phyloP scores from a whole-genome alignment of 2,113 vertebrate species.

The Petromus typicus region DNA sequence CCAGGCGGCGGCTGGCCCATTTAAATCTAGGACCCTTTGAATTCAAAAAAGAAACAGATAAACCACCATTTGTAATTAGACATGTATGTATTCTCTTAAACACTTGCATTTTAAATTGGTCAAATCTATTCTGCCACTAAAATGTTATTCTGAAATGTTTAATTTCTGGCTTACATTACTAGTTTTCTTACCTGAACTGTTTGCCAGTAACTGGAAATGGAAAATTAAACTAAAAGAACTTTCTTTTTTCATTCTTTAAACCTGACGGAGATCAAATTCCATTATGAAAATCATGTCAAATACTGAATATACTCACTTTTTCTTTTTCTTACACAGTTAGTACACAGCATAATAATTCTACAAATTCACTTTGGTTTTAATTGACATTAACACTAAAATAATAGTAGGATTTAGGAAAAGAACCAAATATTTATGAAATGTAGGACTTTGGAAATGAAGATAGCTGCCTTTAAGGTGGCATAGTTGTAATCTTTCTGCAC shows the following conservation, averaged over 20 bases:
- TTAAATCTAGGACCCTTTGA: conserved; percentile 95
- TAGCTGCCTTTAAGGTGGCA: background rate
- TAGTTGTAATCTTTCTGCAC: conserved; percentile 2
- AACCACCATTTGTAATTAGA: conserved; percentile 93
- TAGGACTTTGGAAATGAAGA: background rate
- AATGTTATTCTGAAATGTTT: conserved; percentile 72
- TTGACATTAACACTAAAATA: conserved; percentile 80
- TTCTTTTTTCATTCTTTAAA: conserved; percentile 72
- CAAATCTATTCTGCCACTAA: conserved; percentile 74
- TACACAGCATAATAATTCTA: conserved; percentile 78
- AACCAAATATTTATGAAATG: conserved; percentile 51
- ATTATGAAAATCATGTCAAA: conserved; percentile 77
- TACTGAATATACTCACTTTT: conserved; percentile 76
- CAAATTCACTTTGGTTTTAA: conserved; percentile 72
- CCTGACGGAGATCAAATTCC: conserved; percentile 78
- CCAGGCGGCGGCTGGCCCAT: conserved; percentile 92
- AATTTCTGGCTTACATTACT: conserved; percentile 70
- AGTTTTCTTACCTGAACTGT: conserved; percentile 74
- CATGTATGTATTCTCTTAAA: conserved; percentile 84
- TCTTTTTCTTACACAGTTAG: conserved; percentile 70
- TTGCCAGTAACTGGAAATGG: conserved; percentile 78
- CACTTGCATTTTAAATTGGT: conserved; percentile 70
- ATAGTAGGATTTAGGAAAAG: conserved; percentile 77
- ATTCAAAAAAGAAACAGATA: conserved; percentile 94
- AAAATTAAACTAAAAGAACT: conserved; percentile 81